Evolutionary conservation across 2,797 vertebrate genomes (phyloP).

Genomic region (Mus spretus): DNA sequence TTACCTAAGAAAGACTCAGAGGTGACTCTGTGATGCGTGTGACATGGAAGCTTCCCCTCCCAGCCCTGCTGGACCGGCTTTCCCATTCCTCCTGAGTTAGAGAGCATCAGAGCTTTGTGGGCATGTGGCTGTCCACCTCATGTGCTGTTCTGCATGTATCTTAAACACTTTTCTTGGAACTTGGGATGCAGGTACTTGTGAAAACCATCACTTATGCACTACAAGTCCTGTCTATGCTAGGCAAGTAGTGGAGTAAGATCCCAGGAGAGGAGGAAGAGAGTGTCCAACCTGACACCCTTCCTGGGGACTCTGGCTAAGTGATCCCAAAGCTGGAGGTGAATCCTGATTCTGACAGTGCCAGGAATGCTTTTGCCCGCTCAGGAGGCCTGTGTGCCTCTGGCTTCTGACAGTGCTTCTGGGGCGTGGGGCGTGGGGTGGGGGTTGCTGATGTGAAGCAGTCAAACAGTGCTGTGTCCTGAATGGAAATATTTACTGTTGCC

Average conservation of each 20-base stretch:
- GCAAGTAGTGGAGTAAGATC: neutral
- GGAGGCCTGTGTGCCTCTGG: neutral
- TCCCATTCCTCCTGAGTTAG: neutral
- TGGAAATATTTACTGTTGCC: neutral
- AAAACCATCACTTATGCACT: neutral
- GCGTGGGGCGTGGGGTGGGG: too few relatives aligned
- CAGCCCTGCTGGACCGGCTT: neutral
- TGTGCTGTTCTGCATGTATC: neutral
- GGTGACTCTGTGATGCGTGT: neutral
- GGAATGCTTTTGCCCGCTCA: neutral
- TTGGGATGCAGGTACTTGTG: constrained; percentile 10
- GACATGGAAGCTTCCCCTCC: neutral
- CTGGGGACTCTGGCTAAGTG: neutral
- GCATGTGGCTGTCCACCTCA: neutral
- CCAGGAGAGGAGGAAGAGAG: neutral
- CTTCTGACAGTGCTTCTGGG: too few relatives aligned
- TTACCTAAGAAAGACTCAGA: neutral
- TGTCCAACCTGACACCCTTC: neutral
- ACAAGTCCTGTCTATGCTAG: neutral
- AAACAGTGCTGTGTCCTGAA: neutral
- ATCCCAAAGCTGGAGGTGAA: neutral
- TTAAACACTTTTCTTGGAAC: neutral
- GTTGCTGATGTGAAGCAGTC: neutral
- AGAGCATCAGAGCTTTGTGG: neutral
- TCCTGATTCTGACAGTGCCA: neutral